Conservation (phyloP, 2,797 vertebrate species). For the Microchirus variegatus region DNA sequence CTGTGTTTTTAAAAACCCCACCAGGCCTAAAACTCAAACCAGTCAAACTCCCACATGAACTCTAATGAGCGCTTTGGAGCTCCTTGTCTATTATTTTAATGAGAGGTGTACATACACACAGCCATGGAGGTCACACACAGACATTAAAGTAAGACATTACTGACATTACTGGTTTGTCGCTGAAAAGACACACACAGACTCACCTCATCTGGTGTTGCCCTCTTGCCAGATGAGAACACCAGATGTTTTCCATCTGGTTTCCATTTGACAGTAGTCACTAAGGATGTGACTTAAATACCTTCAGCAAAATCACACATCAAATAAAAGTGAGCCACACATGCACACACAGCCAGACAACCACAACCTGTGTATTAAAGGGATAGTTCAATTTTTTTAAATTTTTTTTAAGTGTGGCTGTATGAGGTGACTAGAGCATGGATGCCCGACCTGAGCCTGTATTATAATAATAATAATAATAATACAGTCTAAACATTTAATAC, state of each 20-base stretch:
- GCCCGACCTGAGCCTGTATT: too few species aligned
- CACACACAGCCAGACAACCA: constrained; percentile 18
- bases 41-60: constrained; percentile 42
- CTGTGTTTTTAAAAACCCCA: constrained; percentile 55
- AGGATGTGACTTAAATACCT: constrained; percentile 57
- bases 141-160: constrained; percentile 41
- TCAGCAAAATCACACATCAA: constrained; percentile 62
- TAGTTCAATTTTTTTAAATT: too few species aligned
- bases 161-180: constrained; percentile 45
- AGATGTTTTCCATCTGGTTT: constrained; percentile 77
- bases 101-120: constrained; percentile 60
- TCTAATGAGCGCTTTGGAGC: constrained; percentile 57
- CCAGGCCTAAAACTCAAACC: constrained; percentile 50
- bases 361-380: constrained; percentile 26
- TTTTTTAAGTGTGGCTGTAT: too few species aligned
- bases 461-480: too few species aligned
- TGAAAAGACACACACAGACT: constrained; percentile 28
- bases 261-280: constrained; percentile 63
- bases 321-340: constrained; percentile 44
- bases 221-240: constrained; percentile 63
- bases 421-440: too few species aligned
- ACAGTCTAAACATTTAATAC: too few species aligned
- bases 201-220: constrained; percentile 17
- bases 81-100: constrained; percentile 68
- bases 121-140: constrained; percentile 60